These are phyloP conservation scores for Porites rus DNA, from an alignment of 92 coral and sea anemone genomes.

Conservation along the genomic window DNA sequence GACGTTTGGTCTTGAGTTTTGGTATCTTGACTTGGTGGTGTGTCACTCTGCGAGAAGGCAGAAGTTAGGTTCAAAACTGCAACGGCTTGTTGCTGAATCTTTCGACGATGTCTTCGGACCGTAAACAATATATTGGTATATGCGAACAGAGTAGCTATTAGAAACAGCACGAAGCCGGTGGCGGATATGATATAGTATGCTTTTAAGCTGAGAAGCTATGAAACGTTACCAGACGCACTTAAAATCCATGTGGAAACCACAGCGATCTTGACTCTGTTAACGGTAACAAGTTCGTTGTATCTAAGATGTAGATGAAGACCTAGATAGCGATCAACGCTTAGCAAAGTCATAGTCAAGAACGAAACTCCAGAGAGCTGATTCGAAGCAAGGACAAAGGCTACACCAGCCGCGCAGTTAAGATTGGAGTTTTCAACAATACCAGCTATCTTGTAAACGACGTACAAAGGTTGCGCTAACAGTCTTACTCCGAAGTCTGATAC, in stretches of 20 bases:
- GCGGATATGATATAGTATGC: background rate
- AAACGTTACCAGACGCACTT: background rate
- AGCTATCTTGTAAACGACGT: constrained; percentile 18
- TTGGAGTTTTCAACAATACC: background rate
- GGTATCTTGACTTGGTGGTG: background rate
- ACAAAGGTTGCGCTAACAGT: constrained; percentile 4
- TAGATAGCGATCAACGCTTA: constrained; percentile 1
- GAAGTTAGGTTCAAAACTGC: background rate
- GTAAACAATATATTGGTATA: constrained; percentile 7
- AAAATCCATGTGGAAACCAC: constrained; percentile 4
- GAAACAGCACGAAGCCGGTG: background rate
- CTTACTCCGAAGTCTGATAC: constrained; percentile 19
- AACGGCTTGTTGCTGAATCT: background rate
- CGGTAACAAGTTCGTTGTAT: constrained; percentile 22
- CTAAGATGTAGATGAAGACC: constrained; percentile 6
- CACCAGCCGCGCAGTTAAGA: constrained; percentile 11
- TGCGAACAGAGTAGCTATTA: background rate
- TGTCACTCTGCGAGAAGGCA: background rate
- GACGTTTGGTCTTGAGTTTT: background rate
- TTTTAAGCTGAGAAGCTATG: constrained; percentile 5
- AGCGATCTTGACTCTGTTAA: constrained; percentile 13
- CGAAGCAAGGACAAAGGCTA: constrained; percentile 2
- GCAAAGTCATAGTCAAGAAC: background rate
- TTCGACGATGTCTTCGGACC: background rate
- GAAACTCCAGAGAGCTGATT: constrained; percentile 15